Base-by-base conservation (phyloP, 2,113 vertebrate genomes). In the Sapajus apella region DNA sequence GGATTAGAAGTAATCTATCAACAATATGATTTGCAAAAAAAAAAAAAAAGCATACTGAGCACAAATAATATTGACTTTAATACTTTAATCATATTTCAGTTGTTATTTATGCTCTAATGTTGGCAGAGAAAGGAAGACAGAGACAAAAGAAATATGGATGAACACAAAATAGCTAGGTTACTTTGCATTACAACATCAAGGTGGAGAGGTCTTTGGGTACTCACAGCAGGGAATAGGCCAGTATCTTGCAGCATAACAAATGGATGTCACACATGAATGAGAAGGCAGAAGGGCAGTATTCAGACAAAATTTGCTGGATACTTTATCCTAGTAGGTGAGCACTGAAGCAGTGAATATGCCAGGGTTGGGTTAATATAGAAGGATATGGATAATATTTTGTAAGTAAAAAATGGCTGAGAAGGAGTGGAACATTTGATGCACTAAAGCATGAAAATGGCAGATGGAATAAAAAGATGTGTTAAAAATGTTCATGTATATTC, bases 401-500 rank as follows among this genome's bases (percentile, higher is more conserved):
- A 87, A 85, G 30, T 68, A 86, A 84, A 90, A 93, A 84, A 79
- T 72, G 30, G 80, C 40, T 58, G 56, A 83, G 45, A 45, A 95
- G 23, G 13, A 90, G 23, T 92, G 10, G 20, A 81, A 70, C 20
- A 82, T 20, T 64, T 91, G 66, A 87, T 52, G 7, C 40, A 56
- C 21, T 80, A 87, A 96, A 88, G 92, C n/a, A 8, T 97, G 37
- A 75, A 96, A 82, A 95, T 72, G 35, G 50, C 56, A 97, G 68
- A 90, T 93, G 89, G 66, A 89, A 3, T 40, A 35, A 87, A 96
- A 89, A 14, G 23, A 72, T 92, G 45, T 73, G 76, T n/a, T 91
- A 30, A 13, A 72, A 82, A 40, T 80, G 45, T n/a, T 45, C 11
- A 88, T 56, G 20, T 75, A 73, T 82, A 96, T 97, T 94, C 30